Percentiles rank a stretch among this genome's conserved stretches.
These are phyloP conservation scores for Hyposoter didymator DNA, from an alignment of 2,888 invertebrate species.

Conservation along the genomic window DNA sequence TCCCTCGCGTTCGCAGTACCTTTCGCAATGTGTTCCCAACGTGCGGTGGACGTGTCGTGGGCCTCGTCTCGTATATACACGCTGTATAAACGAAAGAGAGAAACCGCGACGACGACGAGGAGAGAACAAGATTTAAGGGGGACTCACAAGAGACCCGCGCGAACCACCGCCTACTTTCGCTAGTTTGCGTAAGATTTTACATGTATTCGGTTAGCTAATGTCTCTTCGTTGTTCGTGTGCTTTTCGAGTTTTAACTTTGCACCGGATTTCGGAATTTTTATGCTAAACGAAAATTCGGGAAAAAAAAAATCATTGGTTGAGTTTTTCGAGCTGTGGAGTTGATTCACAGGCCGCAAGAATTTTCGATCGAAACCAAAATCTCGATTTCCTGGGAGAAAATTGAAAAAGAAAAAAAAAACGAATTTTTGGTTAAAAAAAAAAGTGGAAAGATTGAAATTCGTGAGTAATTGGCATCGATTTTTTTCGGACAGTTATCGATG, in stretches of 20 bases:
- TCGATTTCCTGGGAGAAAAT: neutral
- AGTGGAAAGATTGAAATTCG: neutral
- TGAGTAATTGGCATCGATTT: neutral
- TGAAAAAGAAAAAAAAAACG: neutral
- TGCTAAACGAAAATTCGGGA: neutral
- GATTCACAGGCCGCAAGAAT: neutral
- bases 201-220: constrained; percentile 80
- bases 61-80: constrained; percentile 53
- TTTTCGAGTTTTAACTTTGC: constrained; percentile 39
- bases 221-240: constrained; percentile 12
- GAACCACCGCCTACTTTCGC: constrained; percentile 81
- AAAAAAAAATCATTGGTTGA: neutral
- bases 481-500: neutral
- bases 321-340: neutral
- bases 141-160: constrained; percentile 47
- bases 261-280: constrained; percentile 26
- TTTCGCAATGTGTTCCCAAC: constrained; percentile 81
- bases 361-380: neutral
- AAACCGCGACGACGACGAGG: constrained; percentile 1
- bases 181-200: constrained; percentile 82
- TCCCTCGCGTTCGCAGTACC: constrained; percentile 48
- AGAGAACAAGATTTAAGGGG: constrained; percentile 29
- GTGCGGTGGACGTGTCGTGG: constrained; percentile 66
- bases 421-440: neutral
- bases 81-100: constrained; percentile 56